Percentiles rank a stretch among this genome's conserved stretches.
Conservation (phyloP, 2,797 vertebrate species). For the Meriones psammophilus region DNA sequence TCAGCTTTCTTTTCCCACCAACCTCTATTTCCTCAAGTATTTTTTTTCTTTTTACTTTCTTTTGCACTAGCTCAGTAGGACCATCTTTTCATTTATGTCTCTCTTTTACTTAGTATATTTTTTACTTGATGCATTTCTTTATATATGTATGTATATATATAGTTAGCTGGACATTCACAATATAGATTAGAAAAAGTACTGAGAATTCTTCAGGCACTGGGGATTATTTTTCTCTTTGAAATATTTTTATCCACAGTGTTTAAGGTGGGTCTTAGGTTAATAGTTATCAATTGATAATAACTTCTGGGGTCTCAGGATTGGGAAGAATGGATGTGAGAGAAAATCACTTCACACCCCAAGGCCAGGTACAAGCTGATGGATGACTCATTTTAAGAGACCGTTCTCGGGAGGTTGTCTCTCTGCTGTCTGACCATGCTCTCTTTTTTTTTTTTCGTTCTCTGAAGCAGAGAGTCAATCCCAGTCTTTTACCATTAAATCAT, state of each 20-base stretch:
- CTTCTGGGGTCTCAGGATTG: neutral
- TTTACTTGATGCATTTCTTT: neutral
- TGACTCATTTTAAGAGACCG: no score
- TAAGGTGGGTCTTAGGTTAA: neutral
- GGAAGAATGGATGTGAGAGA: no score
- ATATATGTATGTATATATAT: neutral
- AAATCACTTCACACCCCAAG: no score
- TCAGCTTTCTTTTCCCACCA: neutral
- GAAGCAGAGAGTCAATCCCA: no score
- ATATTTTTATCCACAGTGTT: neutral
- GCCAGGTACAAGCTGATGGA: no score
- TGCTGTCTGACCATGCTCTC: no score
- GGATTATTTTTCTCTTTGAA: neutral
- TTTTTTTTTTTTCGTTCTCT: no score
- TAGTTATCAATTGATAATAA: neutral
- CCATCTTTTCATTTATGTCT: neutral
- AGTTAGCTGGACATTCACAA: conserved; percentile 13
- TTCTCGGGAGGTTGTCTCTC: no score
- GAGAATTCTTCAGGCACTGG: neutral
- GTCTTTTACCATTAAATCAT: no score
- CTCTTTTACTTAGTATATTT: conserved; percentile 57
- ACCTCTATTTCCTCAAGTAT: conserved; percentile 14
- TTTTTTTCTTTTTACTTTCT: conserved; percentile 2
- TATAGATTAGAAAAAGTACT: conserved; percentile 13
- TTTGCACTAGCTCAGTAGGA: neutral